Base-by-base conservation (phyloP, 2,113 vertebrate species). In the Lutjanus erythropterus region DNA sequence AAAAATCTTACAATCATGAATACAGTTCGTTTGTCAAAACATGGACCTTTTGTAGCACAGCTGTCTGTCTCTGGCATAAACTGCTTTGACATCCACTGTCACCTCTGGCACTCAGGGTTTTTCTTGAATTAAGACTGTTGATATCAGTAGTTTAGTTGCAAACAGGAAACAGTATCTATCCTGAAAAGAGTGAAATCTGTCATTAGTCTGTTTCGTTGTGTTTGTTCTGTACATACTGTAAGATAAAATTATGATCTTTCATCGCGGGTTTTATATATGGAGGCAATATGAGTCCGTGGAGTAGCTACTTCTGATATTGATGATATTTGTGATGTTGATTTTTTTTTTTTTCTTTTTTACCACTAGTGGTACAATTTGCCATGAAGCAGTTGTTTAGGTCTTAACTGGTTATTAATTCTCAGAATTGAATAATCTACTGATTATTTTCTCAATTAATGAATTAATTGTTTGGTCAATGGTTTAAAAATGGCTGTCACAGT, bases 151-250 rank as follows among this genome's bases (percentile, higher is more conserved):
- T 58, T 33, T 33, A 25, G 58, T 41, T 21, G 12, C 47, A 78
- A 68, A 77, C 31, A 66, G 15, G 35, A 27, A 39, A 42, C 8
- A 4, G 50, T 29, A 15, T 0, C 3, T 42, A 25, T 77, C 10
- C 11, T 68, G 9, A 18, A 60, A 61, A 69, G 1, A 2, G 50
- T 56, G 5, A 55, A 49, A 67, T 35, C 5, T 67, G 58, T 44
- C 27, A 42, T 52, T 35, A 11, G 9, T 35, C 16, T 47, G 11
- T 60, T 66, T 35, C 16, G 49, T 31, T 68, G 59, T 78, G 52
- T 82, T 87, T 83, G 68, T 81, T 67, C 66, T 89, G 79, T 91
- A 83, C 4, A 86, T 86, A 84, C 1, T 87, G 39, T 89, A 71
- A 70, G 15, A 80, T 75, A 68, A 62, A 75, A 65, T 60, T 3